These are phyloP conservation scores for Orgyia antiqua DNA, from an alignment of 2,888 invertebrate species.

Conservation along the genomic window DNA sequence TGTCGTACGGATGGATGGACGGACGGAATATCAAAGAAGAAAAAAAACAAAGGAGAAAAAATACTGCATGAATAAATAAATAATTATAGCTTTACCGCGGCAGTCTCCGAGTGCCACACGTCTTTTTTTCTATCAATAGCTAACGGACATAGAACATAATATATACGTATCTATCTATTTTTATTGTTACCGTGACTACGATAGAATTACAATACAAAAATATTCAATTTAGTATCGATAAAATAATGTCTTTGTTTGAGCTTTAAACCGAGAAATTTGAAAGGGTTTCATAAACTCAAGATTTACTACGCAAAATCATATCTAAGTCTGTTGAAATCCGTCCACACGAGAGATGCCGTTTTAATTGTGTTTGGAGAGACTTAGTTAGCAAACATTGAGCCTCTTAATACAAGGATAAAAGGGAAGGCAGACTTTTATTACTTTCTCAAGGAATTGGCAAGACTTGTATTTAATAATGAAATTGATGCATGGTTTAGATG, in stretches of 20 bases:
- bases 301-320: constrained; percentile 61
- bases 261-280: constrained; percentile 43
- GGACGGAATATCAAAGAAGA: too few relatives aligned
- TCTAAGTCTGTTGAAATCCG: constrained; percentile 53
- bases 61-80: too few relatives aligned
- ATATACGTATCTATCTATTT: too few relatives aligned
- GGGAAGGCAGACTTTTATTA: constrained; percentile 34
- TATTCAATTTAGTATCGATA: constrained; percentile 35
- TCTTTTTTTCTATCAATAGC: too few relatives aligned
- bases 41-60: too few relatives aligned
- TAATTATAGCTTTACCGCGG: too few relatives aligned
- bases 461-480: constrained; percentile 18
- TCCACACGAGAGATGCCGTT: constrained; percentile 61
- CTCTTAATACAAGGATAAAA: constrained; percentile 46
- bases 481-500: not conserved
- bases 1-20: too few relatives aligned
- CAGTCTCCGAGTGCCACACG: too few relatives aligned
- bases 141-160: too few relatives aligned
- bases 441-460: constrained; percentile 29
- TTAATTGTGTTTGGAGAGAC: constrained; percentile 69
- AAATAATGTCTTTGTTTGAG: too few relatives aligned
- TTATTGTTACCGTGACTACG: too few relatives aligned
- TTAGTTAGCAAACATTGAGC: constrained; percentile 56
- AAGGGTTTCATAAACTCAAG: constrained; percentile 50
- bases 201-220: too few relatives aligned